Percentiles rank a stretch among this genome's conserved stretches.
These are phyloP conservation scores for Ophiothrix spiculata DNA, from an alignment of 35 echinoderm and acorn worm species.

Conservation along the genomic window DNA sequence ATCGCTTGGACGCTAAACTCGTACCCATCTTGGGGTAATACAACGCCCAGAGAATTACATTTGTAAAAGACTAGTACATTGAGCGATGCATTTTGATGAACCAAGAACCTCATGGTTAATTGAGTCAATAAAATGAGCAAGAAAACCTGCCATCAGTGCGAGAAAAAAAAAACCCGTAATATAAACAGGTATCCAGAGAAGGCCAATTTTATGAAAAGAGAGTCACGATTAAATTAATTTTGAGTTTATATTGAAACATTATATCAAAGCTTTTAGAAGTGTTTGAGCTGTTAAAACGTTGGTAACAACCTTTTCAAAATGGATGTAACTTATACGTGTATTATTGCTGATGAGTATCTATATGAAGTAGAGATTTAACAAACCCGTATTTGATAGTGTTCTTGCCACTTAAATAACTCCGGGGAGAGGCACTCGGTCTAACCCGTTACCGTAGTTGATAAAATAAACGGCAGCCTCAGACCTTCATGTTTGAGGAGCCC, in stretches of 20 bases:
- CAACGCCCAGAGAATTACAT: too few relatives aligned
- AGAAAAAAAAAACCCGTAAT: not conserved
- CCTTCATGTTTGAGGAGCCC: too few relatives aligned
- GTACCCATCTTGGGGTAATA: too few relatives aligned
- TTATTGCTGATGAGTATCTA: not conserved
- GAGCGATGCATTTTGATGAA: too few relatives aligned
- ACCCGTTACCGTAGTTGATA: too few relatives aligned
- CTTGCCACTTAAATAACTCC: too few relatives aligned
- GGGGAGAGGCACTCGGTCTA: too few relatives aligned
- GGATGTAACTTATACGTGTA: not conserved
- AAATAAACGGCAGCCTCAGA: too few relatives aligned
- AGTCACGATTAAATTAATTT: conserved; percentile 14
- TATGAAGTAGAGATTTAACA: not conserved
- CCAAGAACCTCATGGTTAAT: too few relatives aligned
- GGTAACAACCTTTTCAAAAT: not conserved
- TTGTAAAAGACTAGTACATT: too few relatives aligned
- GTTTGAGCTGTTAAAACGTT: not conserved
- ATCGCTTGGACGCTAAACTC: too few relatives aligned
- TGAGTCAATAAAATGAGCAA: not conserved
- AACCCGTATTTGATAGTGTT: too few relatives aligned
- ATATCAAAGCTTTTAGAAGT: not conserved
- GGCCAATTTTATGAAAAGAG: conserved; percentile 5
- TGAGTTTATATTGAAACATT: not conserved
- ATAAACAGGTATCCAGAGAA: not conserved
- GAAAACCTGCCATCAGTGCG: not conserved